Evolutionary conservation across 1,140 invertebrate genomes (phyloP).

Genomic region (Pogonomyrmex barbatus): DNA sequence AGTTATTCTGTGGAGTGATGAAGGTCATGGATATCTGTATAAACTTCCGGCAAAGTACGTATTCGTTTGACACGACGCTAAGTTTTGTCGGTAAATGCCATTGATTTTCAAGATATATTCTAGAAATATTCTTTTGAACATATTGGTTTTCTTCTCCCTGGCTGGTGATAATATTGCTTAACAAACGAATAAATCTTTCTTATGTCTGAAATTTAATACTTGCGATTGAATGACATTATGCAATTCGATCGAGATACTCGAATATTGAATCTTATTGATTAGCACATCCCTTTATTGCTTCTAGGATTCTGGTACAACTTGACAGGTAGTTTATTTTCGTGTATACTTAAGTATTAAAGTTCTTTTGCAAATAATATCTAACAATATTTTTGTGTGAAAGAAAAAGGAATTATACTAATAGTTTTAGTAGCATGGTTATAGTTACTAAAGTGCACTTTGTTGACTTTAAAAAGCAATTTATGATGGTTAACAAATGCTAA

Average conservation of each 20-base stretch:
- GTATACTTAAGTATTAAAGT: slow-evolving; percentile 58
- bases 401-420: slow-evolving; percentile 35
- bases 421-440: slow-evolving; percentile 58
- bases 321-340: slow-evolving; percentile 77
- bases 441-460: slow-evolving; percentile 54
- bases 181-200: slow-evolving; percentile 22
- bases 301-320: slow-evolving; percentile 80
- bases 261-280: slow-evolving; percentile 70
- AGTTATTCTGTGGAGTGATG: slow-evolving; percentile 97
- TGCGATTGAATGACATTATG: slow-evolving; percentile 53
- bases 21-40: slow-evolving; percentile 97
- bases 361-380: slow-evolving; percentile 51
- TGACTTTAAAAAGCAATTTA: slow-evolving; percentile 13
- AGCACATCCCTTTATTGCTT: slow-evolving; percentile 79
- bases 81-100: background rate
- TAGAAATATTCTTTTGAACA: slow-evolving; percentile 23
- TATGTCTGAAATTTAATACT: slow-evolving; percentile 39
- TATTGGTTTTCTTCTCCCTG: slow-evolving; percentile 14
- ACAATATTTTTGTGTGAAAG: slow-evolving; percentile 31
- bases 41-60: slow-evolving; percentile 97
- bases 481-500: slow-evolving; percentile 41
- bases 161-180: slow-evolving; percentile 35
- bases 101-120: slow-evolving; percentile 4
- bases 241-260: slow-evolving; percentile 57
- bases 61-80: slow-evolving; percentile 8